These are phyloP conservation scores for Calyptommatus sinebrachiatus DNA, from an alignment of 2,113 vertebrate genomes.

Conservation along the genomic window DNA sequence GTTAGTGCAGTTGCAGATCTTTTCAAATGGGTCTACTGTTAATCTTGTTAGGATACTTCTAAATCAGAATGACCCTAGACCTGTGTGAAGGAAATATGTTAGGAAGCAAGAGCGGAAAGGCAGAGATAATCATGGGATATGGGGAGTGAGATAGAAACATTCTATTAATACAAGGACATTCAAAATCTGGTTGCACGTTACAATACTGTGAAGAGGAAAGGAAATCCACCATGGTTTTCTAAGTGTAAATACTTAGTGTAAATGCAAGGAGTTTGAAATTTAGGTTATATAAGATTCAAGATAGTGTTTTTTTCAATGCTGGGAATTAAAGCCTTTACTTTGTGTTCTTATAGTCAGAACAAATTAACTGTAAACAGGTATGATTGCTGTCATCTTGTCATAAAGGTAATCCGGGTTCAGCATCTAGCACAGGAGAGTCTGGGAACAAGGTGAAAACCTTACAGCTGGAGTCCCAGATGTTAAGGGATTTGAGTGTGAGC, in stretches of 20 bases:
- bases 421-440: constrained; percentile 10
- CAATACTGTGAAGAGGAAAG: background rate
- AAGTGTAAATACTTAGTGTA: constrained; percentile 7
- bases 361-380: constrained; percentile 40
- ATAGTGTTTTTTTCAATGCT: constrained; percentile 16
- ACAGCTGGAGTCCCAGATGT: constrained; percentile 72
- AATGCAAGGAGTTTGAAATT: background rate
- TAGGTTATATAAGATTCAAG: background rate
- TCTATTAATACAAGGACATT: constrained; percentile 29
- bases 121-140: too few relatives aligned
- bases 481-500: constrained; percentile 60
- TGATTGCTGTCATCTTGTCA: constrained; percentile 35
- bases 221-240: background rate
- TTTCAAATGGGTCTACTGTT: too few relatives aligned
- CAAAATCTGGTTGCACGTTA: constrained; percentile 4
- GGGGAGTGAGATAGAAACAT: background rate
- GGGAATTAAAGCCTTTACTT: constrained; percentile 31
- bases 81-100: too few relatives aligned
- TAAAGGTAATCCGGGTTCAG: constrained; percentile 40
- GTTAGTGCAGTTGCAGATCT: too few relatives aligned
- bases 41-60: too few relatives aligned
- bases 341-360: constrained; percentile 35
- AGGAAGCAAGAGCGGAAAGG: too few relatives aligned
- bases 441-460: constrained; percentile 36
- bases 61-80: too few relatives aligned